These are phyloP conservation scores for Drosophila fulvimacula DNA, from an alignment of 2,888 invertebrate species.

Conservation along the genomic window DNA sequence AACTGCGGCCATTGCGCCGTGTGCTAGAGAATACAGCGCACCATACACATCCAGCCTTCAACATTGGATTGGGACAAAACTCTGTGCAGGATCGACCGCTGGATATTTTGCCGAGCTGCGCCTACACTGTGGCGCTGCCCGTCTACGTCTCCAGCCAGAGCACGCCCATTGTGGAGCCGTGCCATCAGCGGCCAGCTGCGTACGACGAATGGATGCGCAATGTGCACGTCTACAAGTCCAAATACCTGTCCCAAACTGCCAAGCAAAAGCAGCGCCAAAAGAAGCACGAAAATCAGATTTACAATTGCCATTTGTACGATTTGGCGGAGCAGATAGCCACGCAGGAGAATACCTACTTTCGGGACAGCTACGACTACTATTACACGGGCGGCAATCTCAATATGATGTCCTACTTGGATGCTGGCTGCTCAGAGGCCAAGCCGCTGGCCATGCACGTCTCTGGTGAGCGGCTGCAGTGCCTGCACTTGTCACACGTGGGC, in stretches of 20 bases:
- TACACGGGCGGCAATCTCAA: conserved; percentile 83
- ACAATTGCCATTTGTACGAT: conserved; percentile 43
- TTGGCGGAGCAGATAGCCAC: conserved; percentile 60
- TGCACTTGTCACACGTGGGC: conserved; percentile 48
- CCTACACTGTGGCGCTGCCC: conserved; percentile 46
- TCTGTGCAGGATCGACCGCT: not conserved
- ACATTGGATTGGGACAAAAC: conserved; percentile 39
- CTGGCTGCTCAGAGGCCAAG: not conserved
- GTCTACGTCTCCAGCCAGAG: conserved; percentile 42
- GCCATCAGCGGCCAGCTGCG: conserved; percentile 30
- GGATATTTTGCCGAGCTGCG: conserved; percentile 48
- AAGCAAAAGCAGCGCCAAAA: conserved; percentile 42
- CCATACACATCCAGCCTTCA: conserved; percentile 26
- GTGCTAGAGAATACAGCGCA: conserved; percentile 45
- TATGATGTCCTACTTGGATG: conserved; percentile 29
- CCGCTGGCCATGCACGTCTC: conserved; percentile 69
- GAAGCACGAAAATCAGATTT: conserved; percentile 25
- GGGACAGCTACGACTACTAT: conserved; percentile 82
- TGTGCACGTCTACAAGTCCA: not conserved
- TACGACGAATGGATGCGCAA: conserved; percentile 42
- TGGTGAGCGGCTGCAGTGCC: conserved; percentile 58
- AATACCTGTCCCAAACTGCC: conserved; percentile 8
- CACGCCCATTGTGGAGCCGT: conserved; percentile 56
- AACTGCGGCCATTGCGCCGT: not conserved
- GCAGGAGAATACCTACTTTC: conserved; percentile 72